phyloP scores from a whole-genome alignment of 2,888 invertebrate genomes.

The Cryptus armator region DNA sequence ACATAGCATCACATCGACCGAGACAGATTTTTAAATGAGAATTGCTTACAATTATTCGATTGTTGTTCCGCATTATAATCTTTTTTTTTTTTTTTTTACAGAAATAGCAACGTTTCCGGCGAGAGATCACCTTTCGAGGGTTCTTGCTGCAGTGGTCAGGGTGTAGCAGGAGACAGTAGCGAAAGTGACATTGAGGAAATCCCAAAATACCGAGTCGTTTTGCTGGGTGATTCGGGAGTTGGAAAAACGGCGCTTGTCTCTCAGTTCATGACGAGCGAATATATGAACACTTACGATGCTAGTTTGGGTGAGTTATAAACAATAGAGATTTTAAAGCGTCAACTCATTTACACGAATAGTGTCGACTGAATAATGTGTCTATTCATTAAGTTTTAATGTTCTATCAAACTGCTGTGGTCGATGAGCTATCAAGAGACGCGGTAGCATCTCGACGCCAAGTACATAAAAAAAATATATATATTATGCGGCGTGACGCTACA shows the following conservation, averaged over 20 bases:
- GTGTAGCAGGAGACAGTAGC: constrained; percentile 87
- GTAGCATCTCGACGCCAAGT: too few species aligned
- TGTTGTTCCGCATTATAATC: neutral
- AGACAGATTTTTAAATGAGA: too few species aligned
- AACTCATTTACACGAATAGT: neutral
- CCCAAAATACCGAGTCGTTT: constrained; percentile 92
- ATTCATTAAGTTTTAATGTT: too few species aligned
- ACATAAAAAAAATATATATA: too few species aligned
- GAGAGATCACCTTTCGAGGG: constrained; percentile 95
- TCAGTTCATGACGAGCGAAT: constrained; percentile 98
- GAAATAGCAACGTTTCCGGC: constrained; percentile 89
- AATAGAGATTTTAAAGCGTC: neutral
- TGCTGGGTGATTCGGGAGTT: constrained; percentile 94
- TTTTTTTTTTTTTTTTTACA: constrained; percentile 79
- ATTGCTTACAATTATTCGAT: too few species aligned
- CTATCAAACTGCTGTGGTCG: too few species aligned
- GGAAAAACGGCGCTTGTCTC: constrained; percentile 96
- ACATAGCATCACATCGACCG: neutral
- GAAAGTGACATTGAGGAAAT: constrained; percentile 90
- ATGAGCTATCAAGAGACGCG: too few species aligned
- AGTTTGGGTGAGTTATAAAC: constrained; percentile 90
- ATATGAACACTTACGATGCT: constrained; percentile 97
- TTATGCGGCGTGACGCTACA: too few species aligned
- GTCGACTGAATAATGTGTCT: too few species aligned
- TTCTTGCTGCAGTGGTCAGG: constrained; percentile 93